Percentiles rank a stretch among this genome's conserved stretches.
Evolutionary conservation across 64 coral and sea anemone species (phyloP).

Genomic region (Pocillopora damicornis): DNA sequence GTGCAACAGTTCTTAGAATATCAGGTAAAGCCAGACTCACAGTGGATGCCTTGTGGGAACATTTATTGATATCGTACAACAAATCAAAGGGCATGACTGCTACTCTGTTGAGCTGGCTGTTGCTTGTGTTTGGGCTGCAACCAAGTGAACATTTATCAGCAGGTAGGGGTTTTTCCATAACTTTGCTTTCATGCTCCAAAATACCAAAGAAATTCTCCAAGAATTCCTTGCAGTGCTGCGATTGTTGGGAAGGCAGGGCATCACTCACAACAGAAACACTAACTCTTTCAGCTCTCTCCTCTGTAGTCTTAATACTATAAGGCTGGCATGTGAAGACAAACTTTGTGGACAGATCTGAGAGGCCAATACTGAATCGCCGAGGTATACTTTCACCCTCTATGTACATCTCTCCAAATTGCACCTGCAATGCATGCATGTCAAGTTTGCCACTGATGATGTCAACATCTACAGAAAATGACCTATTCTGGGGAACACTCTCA

Average conservation of each 20-base stretch:
- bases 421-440: background rate
- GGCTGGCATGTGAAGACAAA: conserved; percentile 19
- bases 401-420: conserved; percentile 48
- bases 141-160: background rate
- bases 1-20: background rate
- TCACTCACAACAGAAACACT: conserved; percentile 19
- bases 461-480: conserved; percentile 6
- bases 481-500: background rate
- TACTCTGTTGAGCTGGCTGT: background rate
- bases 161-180: background rate
- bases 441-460: conserved; percentile 18
- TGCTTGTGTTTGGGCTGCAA: background rate
- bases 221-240: background rate
- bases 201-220: background rate
- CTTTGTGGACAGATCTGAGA: background rate
- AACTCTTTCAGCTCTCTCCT: background rate
- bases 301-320: background rate
- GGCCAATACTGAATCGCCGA: conserved; percentile 45
- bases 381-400: conserved; percentile 22
- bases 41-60: background rate
- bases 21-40: background rate
- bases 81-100: conserved; percentile 37
- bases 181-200: background rate
- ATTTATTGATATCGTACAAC: conserved; percentile 9
- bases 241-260: background rate